These are phyloP conservation scores for Rhagoletis pomonella DNA, from an alignment of 1,140 invertebrate genomes.

Conservation along the genomic window DNA sequence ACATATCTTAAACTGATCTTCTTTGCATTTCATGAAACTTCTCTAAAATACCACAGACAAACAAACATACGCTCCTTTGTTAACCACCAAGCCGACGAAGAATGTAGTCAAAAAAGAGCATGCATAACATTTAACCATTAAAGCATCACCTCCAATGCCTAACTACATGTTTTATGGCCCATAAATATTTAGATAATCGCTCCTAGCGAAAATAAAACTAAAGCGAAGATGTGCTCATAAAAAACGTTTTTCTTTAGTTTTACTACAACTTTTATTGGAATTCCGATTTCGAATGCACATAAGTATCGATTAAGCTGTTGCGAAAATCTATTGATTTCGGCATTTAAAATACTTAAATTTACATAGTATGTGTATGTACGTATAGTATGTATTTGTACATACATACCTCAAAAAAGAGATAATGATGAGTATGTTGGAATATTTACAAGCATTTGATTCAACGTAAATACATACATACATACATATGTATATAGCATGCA, in stretches of 20 bases:
- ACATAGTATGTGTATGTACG: no score
- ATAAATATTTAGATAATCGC: slow-evolving; percentile 2
- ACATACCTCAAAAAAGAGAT: no score
- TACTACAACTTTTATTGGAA: not conserved
- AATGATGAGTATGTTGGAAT: no score
- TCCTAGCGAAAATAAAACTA: not conserved
- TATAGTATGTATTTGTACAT: no score
- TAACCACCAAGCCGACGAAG: not conserved
- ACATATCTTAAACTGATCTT: no score
- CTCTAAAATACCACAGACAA: not conserved
- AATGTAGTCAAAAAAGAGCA: not conserved
- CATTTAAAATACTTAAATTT: no score
- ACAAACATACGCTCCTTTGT: not conserved
- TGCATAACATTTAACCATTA: not conserved
- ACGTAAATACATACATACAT: no score
- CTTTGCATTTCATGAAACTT: no score
- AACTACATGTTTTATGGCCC: not conserved
- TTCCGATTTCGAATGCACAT: not conserved
- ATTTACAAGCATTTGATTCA: no score
- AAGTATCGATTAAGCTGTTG: no score
- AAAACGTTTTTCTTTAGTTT: not conserved
- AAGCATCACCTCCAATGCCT: not conserved
- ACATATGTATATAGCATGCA: not conserved
- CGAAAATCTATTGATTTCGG: no score
- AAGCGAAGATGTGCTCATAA: no score